Evolutionary conservation across 1,140 invertebrate species (phyloP), one percentile per base, ranked within the genome.

Genomic region (Magallana angulata): DNA sequence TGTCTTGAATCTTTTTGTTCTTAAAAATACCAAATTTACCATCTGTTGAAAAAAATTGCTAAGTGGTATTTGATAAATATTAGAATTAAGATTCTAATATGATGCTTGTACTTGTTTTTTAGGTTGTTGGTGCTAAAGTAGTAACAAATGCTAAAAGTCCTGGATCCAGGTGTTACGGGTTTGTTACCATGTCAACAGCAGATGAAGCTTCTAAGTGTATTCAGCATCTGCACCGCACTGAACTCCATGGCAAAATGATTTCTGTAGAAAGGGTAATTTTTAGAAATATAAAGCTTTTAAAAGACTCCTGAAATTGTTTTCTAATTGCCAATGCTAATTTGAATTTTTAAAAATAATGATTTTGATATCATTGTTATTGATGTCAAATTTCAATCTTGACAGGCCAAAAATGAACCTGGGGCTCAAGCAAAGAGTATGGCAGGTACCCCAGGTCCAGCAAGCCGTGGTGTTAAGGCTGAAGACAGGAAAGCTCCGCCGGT

Each of bases 101-200:
- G 36, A 48, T 85, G 12, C 11, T 18, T 30, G 24, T 16, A n/a
- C 68, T 48, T 16, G 62, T 1, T 14, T 80, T 87, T 11, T 71
- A 96, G 96, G 96, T 96, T 14, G 94, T 98, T 92, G 98, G 97
- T 84, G 98, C 98, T 0, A 99, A 99, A 95, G 97, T 99, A n/a
- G 98, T 99, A 0, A 98, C 98, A 1, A 99, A 98, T 95, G 97
- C 98, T 1, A 96, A 97, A 85, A 98, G 97, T 56, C 98, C 98
- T 2, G 98, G 98, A 30, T 97, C 98, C 24, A 96, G 97, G 84
- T 99, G 98, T 94, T 99, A 98, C 94, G 98, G 98, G 57, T 98
- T 98, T 94, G 97, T 99, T 4, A 98, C 98, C 0, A 98, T 99
- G 98, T 97, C 97, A 1, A 97, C 97, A 30, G 96, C 97, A 60